Evolutionary conservation across 2,888 invertebrate species (phyloP), one percentile per base, ranked within the genome.

Genomic region (Cepaea hortensis): DNA sequence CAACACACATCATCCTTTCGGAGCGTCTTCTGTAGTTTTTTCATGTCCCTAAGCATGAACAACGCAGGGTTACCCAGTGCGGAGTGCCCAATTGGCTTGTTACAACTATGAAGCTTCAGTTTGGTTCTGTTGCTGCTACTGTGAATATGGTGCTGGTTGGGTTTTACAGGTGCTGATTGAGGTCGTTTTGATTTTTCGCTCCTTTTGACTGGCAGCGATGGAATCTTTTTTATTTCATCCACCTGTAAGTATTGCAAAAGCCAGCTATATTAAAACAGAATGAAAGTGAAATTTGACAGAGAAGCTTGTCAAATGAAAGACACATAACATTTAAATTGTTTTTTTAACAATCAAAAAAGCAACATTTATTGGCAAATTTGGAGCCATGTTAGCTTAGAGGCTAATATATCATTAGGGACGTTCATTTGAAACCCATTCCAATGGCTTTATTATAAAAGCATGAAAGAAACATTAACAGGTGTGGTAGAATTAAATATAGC

Each of bases 1-100:
- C 94, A 94, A 84, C 90, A 89, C n/a, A 93, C 70, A 87, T 94
- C 94, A 88, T 94, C 94, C 87, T 92, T 92, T 61, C 93, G 88
- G 85, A 94, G 88, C 4, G 93, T 93, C 46, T 93, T 91, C 89
- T 94, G 94, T 84, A 94, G 91, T 87, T 93, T 93, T 88, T 91
- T 93, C 91, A 94, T 92, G 89, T 94, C 93, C 88, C 92, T 92
- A 55, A 93, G 90, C 79, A 94, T 92, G 85, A 91, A 91, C 13
- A 93, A 89, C 61, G 92, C 81, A 13, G 89, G 89, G 3, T 73
- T 85, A 6, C 76, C 86, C 3, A 85, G 13, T 6, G 87, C 84
- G 3, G 77, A 82, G 55, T 86, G 48, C 61, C 80, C 72, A 9
- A 55, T 18, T 23, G 81, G 70, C n/a, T 72, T 81, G 23, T 55